Evolutionary conservation across 2,797 vertebrate species (phyloP).

Genomic region (Siniperca obscura): DNA sequence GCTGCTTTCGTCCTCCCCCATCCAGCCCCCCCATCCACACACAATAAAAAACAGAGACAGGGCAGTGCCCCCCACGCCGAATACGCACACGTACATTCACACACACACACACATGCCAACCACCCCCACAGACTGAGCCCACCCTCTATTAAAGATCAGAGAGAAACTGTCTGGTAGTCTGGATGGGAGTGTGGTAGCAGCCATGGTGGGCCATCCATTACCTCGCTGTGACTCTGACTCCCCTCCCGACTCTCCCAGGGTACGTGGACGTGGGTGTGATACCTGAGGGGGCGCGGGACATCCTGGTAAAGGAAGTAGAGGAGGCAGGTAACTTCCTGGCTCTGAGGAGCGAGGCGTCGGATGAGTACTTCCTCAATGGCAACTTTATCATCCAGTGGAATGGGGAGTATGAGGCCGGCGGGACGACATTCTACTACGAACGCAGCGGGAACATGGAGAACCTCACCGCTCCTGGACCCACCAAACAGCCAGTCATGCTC

Average conservation of each 20-base stretch:
- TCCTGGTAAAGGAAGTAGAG: constrained; percentile 91
- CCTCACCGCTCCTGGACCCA: constrained; percentile 93
- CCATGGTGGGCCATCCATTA: constrained; percentile 81
- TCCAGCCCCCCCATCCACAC: constrained; percentile 57
- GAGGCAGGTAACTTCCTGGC: constrained; percentile 97
- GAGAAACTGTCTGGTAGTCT: constrained; percentile 74
- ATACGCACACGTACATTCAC: constrained; percentile 57
- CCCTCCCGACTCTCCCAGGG: constrained; percentile 82
- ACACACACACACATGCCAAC: constrained; percentile 68
- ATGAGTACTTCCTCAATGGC: constrained; percentile 95
- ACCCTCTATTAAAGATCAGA: constrained; percentile 84
- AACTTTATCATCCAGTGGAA: constrained; percentile 99
- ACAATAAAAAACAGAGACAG: constrained; percentile 82
- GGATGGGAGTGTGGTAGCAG: constrained; percentile 73
- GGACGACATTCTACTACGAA: constrained; percentile 92
- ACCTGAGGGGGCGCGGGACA: constrained; percentile 94
- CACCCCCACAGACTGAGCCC: constrained; percentile 71
- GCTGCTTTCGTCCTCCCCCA: constrained; percentile 68
- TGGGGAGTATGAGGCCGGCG: constrained; percentile 94
- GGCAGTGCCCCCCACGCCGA: constrained; percentile 78
- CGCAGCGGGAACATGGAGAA: constrained; percentile 95
- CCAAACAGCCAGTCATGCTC: constrained; percentile 91
- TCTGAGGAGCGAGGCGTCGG: constrained; percentile 87
- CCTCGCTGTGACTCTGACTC: constrained; percentile 64
- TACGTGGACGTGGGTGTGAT: constrained; percentile 95